Evolutionary conservation across 2,888 invertebrate species (phyloP).

Genomic region (Ferrisia virgata): DNA sequence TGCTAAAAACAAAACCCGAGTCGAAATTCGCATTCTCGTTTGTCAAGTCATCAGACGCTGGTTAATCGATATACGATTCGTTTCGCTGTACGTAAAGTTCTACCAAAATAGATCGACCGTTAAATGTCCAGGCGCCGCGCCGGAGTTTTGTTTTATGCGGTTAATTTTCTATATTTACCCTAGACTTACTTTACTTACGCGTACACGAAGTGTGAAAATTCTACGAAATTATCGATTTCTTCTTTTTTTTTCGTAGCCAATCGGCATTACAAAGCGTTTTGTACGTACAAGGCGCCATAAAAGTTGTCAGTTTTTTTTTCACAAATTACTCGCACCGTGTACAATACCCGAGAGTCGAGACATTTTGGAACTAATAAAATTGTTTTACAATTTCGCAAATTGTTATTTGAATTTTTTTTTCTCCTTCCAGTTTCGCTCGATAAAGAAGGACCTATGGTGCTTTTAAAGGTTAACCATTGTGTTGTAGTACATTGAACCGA

Average conservation of each 20-base stretch:
- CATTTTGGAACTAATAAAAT: not conserved
- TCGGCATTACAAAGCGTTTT: not conserved
- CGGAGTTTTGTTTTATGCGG: not conserved
- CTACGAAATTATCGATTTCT: not conserved
- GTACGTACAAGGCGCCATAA: not conserved
- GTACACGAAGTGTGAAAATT: not conserved
- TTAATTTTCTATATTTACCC: not conserved
- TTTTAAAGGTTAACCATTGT: not conserved
- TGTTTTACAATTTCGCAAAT: not conserved
- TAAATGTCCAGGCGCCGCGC: conserved; percentile 10
- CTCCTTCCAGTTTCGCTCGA: not conserved
- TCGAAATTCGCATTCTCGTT: not conserved
- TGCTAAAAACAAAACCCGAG: too few relatives aligned
- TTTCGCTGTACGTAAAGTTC: not conserved
- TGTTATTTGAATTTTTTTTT: not conserved
- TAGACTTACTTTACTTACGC: not conserved
- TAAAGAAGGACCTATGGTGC: not conserved
- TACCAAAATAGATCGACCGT: not conserved
- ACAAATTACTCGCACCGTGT: not conserved
- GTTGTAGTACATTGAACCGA: not conserved
- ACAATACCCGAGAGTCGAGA: not conserved
- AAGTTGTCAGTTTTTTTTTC: not conserved
- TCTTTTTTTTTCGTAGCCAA: not conserved
- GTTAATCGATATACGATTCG: not conserved
- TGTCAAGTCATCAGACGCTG: not conserved